Evolutionary conservation across 2,888 invertebrate genomes (phyloP).

Genomic region (Aquatica leii): DNA sequence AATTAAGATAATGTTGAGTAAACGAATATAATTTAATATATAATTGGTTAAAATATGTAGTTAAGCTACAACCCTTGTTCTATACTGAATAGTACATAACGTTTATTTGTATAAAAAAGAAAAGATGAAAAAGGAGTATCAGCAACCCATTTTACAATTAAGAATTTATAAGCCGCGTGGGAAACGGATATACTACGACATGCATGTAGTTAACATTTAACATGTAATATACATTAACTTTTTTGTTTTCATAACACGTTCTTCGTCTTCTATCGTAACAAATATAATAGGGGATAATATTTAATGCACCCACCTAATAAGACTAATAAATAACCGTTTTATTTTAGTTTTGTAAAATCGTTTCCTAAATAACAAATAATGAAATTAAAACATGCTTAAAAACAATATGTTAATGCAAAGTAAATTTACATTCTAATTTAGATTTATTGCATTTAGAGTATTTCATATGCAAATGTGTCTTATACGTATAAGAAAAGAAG

Average conservation of each 20-base stretch:
- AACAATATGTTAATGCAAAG: too few species aligned
- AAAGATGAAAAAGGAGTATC: slow-evolving; percentile 10
- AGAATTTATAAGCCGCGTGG: slow-evolving; percentile 40
- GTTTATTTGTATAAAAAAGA: slow-evolving; percentile 8
- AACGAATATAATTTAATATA: neutral
- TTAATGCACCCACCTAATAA: slow-evolving; percentile 36
- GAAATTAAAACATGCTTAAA: too few species aligned
- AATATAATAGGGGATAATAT: slow-evolving; percentile 21
- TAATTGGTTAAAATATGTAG: neutral
- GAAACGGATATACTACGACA: slow-evolving; percentile 39
- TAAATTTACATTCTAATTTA: too few species aligned
- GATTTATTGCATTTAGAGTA: too few species aligned
- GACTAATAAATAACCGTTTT: too few species aligned
- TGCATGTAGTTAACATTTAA: slow-evolving; percentile 31
- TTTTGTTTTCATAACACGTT: slow-evolving; percentile 29
- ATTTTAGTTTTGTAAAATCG: too few species aligned
- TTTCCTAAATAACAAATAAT: too few species aligned
- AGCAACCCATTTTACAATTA: slow-evolving; percentile 34
- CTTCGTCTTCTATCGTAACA: slow-evolving; percentile 11
- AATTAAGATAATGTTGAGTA: too few species aligned
- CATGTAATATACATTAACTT: slow-evolving; percentile 42
- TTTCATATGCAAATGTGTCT: too few species aligned
- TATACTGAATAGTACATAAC: neutral
- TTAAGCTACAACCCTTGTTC: slow-evolving; percentile 2
- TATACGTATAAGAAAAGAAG: too few species aligned